A percentile compares a stretch with the other conserved stretches of the same genome.
These are phyloP conservation scores for Tetrapedia diversipes DNA, from an alignment of 2,888 invertebrate species.

Conservation along the genomic window DNA sequence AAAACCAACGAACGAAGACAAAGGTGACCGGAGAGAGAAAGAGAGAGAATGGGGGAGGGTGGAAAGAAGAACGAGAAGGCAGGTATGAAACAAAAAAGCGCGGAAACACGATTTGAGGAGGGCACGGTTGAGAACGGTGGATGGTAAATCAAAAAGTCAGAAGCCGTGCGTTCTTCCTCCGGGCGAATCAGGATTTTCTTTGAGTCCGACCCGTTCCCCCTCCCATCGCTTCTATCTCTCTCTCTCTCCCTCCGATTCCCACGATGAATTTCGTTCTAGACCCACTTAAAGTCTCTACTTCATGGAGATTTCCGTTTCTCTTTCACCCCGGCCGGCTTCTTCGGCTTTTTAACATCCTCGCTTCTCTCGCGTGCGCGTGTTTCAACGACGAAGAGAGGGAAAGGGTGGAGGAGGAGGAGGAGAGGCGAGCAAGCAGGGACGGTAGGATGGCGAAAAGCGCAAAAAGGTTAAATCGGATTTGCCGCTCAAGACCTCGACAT, in stretches of 20 bases:
- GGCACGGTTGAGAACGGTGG: slow-evolving; percentile 14
- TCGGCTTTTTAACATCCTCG: slow-evolving; percentile 41
- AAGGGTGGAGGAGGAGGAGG: no score
- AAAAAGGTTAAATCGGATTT: slow-evolving; percentile 67
- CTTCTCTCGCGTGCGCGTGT: slow-evolving; percentile 24
- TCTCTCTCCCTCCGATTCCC: slow-evolving; percentile 5
- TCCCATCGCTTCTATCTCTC: background rate
- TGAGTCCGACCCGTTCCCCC: slow-evolving; percentile 21
- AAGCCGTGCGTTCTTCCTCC: slow-evolving; percentile 32
- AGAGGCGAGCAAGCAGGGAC: no score
- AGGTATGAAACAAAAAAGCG: slow-evolving; percentile 26
- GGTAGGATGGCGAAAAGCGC: slow-evolving; percentile 6
- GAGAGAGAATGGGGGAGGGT: background rate
- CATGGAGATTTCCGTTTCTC: slow-evolving; percentile 51
- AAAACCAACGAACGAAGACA: background rate
- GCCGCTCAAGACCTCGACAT: slow-evolving; percentile 44
- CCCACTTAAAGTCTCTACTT: slow-evolving; percentile 47
- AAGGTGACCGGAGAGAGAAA: background rate
- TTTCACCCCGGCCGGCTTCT: slow-evolving; percentile 22
- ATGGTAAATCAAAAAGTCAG: slow-evolving; percentile 49
- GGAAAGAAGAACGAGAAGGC: slow-evolving; percentile 2
- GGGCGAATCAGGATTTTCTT: slow-evolving; percentile 44
- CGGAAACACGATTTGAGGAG: slow-evolving; percentile 50
- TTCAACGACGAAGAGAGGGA: slow-evolving; percentile 2
- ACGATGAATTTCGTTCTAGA: slow-evolving; percentile 55